Conservation (phyloP, 2,797 vertebrate genomes). For the Schizothorax lantsangensis region DNA sequence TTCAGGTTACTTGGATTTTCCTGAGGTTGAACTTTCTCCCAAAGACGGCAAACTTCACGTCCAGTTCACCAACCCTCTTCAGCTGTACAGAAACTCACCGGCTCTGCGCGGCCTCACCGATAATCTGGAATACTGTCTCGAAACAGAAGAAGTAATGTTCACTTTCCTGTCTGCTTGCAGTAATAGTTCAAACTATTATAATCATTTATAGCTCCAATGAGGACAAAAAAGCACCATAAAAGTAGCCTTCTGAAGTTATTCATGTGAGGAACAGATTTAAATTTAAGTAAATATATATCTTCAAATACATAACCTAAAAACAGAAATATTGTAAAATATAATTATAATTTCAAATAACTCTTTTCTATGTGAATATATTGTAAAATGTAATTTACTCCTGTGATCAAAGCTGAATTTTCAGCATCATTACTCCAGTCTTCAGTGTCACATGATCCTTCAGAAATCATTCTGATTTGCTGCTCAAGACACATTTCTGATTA, state of each 20-base stretch:
- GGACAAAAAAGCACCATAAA: background rate
- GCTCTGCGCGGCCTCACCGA: background rate
- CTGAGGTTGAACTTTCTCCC: slow-evolving; percentile 43
- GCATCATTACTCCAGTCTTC: background rate
- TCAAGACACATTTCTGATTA: background rate
- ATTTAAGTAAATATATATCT: background rate
- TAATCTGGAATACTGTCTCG: accelerated
- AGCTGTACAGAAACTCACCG: slow-evolving; percentile 56
- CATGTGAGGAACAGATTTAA: background rate
- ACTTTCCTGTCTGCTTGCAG: background rate
- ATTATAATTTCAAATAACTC: background rate
- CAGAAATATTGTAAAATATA: background rate
- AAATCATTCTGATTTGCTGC: background rate
- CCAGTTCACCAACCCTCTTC: slow-evolving; percentile 66
- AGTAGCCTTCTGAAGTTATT: background rate
- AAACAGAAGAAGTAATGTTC: background rate
- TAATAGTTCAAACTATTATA: background rate
- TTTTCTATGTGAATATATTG: background rate
- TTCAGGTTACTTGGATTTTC: slow-evolving; percentile 70
- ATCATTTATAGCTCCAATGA: background rate
- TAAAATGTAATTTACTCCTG: background rate
- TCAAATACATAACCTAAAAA: background rate
- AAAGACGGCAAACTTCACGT: accelerated
- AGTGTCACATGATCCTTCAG: background rate
- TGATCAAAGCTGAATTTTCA: background rate